Evolutionary conservation across 23 tunicate species (phyloP).

Genomic region (Clavelina lepadiformis): DNA sequence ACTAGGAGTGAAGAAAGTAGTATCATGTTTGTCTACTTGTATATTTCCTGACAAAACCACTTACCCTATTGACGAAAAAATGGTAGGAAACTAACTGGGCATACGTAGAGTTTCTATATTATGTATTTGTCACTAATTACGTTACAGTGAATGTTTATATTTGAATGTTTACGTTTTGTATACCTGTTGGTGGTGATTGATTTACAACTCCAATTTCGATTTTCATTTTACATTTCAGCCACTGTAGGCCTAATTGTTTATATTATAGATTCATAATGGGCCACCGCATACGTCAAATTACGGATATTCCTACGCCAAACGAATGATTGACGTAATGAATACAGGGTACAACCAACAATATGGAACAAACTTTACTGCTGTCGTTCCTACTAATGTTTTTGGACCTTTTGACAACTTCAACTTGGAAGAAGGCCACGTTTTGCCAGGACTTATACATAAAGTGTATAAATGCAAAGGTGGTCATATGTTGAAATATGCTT

Average conservation of each 20-base stretch:
- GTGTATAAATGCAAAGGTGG: constrained; percentile 87
- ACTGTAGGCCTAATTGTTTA: too few relatives aligned
- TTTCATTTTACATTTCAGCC: too few relatives aligned
- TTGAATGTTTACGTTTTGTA: too few relatives aligned
- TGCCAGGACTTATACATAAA: constrained; percentile 95
- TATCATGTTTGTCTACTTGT: constrained; percentile 94
- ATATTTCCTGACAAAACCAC: constrained; percentile 95
- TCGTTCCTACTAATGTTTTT: constrained; percentile 95
- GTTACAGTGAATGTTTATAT: too few relatives aligned
- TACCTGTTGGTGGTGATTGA: too few relatives aligned
- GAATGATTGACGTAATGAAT: constrained; percentile 98
- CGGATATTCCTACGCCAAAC: constrained; percentile 96
- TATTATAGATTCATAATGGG: constrained; percentile 82
- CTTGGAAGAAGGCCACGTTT: constrained; percentile 95
- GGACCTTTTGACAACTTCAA: constrained; percentile 96
- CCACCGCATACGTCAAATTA: constrained; percentile 93
- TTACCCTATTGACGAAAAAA: constrained; percentile 95
- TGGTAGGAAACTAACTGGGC: constrained; percentile 52
- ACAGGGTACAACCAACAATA: constrained; percentile 86
- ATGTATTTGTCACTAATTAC: too few relatives aligned
- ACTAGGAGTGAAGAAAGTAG: constrained; percentile 72
- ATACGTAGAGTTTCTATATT: too few relatives aligned
- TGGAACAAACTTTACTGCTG: constrained; percentile 85
- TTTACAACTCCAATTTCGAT: too few relatives aligned
- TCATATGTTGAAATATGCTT: too few relatives aligned